Evolutionary conservation across 2,113 vertebrate species (phyloP), one percentile per base, ranked within the genome.

Genomic region (Spheniscus mendiculus): DNA sequence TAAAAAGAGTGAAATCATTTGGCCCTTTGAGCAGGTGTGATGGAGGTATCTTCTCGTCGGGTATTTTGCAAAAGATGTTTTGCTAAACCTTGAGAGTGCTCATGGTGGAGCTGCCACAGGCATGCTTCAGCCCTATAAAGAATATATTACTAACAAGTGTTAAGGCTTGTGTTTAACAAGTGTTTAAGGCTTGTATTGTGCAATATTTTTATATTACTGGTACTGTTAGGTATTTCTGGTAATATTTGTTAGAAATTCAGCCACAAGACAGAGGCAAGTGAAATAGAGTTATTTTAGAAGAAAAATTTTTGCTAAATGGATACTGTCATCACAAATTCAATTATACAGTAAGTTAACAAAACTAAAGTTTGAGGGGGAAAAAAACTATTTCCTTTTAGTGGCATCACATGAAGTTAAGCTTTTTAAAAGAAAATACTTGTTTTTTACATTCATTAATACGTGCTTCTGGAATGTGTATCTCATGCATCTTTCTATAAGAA

Each of bases 131-230:
- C 44, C 44, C 44, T 8, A 19, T 32, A 55, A 69, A 45, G 55
- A 0, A 4, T 4, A 15, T 4, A 30, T 17, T 15, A 7, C 26
- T 86, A 49, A 69, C 45, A 88, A 58, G 38, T 1, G 1, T 13
- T 53, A 25, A 55, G 59, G 40, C 27, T 38, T 25, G 27, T 55
- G 27, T 32, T 55, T 74, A 32, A 55, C 27, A n/a, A 9, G 11
- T 17, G 20, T 78, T 83, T 65, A 83, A 74, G 58, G 76, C 53
- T 72, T 73, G 23, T 15, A 56, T 14, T 49, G 29, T 66, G 42
- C 55, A 65, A 15, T 70, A 58, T 58, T 72, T 94, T 38, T 82
- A 19, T 52, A 49, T 62, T 90, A 66, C 59, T 52, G 34, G 29
- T 61, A 30, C 36, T 74, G 36, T 56, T 22, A 30, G 5, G 6